phyloP scores from a whole-genome alignment of 2,888 invertebrate genomes.

The Drosophila ustulata region DNA sequence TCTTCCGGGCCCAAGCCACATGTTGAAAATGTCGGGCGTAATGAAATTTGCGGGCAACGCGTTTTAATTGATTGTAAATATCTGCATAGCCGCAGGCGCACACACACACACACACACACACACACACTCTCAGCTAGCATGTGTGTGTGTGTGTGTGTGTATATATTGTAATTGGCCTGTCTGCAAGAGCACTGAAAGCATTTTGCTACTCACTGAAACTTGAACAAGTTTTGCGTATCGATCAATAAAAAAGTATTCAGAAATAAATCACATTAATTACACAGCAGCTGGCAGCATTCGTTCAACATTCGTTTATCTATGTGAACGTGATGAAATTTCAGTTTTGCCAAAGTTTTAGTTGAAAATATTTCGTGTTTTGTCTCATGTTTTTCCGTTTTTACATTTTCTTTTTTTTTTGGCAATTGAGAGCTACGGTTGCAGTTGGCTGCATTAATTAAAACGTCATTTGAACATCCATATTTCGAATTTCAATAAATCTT shows the following conservation, averaged over 20 bases:
- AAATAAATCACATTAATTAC: constrained; percentile 55
- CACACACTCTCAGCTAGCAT: not conserved
- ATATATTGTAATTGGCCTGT: constrained; percentile 36
- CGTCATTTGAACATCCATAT: constrained; percentile 4
- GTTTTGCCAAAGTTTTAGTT: constrained; percentile 16
- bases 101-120: constrained; percentile 2
- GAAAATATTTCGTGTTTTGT: constrained; percentile 12
- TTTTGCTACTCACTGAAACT: constrained; percentile 42
- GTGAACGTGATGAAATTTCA: constrained; percentile 35
- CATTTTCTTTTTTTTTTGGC: not conserved
- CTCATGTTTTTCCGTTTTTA: not conserved
- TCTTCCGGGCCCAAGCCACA: constrained; percentile 8
- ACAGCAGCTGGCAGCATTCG: constrained; percentile 36
- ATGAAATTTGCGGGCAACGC: constrained; percentile 72
- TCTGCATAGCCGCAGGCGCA: constrained; percentile 53
- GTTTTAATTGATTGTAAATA: constrained; percentile 77
- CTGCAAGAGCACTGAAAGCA: constrained; percentile 33
- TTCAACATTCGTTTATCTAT: constrained; percentile 27
- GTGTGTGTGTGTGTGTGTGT: not conserved
- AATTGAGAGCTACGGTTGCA: constrained; percentile 4
- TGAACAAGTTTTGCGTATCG: constrained; percentile 40
- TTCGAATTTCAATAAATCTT: constrained; percentile 15
- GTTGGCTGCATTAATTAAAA: constrained; percentile 24
- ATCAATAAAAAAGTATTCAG: constrained; percentile 36
- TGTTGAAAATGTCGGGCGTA: constrained; percentile 45